Evolutionary conservation across 37 sponge, comb jelly and placozoan species (phyloP).

Genomic region (Eunapius fragilis): DNA sequence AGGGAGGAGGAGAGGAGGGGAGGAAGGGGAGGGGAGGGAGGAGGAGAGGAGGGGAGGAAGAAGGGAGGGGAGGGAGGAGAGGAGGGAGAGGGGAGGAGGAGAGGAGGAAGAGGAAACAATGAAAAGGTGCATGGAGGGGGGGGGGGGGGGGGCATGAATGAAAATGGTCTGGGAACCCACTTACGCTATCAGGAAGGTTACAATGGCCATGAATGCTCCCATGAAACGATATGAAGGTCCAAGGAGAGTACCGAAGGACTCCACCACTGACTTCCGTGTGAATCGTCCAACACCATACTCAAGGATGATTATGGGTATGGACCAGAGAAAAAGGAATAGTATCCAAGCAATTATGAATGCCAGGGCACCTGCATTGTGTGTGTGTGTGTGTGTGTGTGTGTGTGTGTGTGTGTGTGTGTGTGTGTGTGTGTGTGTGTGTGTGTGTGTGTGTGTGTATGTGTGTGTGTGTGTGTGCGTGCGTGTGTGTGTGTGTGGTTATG

Average conservation of each 20-base stretch:
- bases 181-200: slow-evolving; percentile 67
- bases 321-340: slow-evolving; percentile 80
- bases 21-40: too few species aligned
- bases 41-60: too few species aligned
- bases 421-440: background rate
- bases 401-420: background rate
- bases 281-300: slow-evolving; percentile 83
- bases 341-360: slow-evolving; percentile 85
- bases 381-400: background rate
- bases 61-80: too few species aligned
- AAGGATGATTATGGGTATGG: slow-evolving; percentile 79
- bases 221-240: slow-evolving; percentile 78
- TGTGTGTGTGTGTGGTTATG: too few species aligned
- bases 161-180: background rate
- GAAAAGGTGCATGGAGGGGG: too few species aligned
- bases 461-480: too few species aligned
- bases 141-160: background rate
- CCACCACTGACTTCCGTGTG: slow-evolving; percentile 67
- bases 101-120: too few species aligned
- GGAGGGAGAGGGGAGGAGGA: too few species aligned
- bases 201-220: slow-evolving; percentile 68
- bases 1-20: too few species aligned
- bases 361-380: slow-evolving; percentile 61
- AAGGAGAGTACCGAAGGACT: slow-evolving; percentile 54
- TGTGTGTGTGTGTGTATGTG: too few species aligned